Base-by-base conservation (phyloP, 2,888 invertebrate species). In the Diarsia rubi region DNA sequence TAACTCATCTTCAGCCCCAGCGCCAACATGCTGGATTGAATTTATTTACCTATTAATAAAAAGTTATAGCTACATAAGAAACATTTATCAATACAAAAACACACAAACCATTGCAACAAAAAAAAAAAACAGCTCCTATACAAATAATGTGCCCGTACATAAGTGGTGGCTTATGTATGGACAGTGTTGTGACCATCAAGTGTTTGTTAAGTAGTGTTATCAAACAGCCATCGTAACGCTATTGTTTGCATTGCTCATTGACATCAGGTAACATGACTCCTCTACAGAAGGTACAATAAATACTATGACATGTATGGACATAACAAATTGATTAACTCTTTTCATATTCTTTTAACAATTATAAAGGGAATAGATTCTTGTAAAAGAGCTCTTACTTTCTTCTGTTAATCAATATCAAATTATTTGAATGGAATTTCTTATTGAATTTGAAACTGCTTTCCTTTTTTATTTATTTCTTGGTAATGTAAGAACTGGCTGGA, bases 211-310 rank as follows among this genome's bases (percentile, higher is more conserved):
- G 16, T 49, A 54, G 63, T 68, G 47, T 68, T 77, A 60, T 68
- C 72, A 77, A 77, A 82, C 82, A 77, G 77, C 49, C 31, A 63
- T 24, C 21, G 3, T 52, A 21, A 42, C 65, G 42, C 47, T 37
- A 77, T 68, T 80, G 78, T 77, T 77, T 79, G 52, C 14, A 52
- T 64, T 65, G 60, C 21, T 64, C n/a, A 52, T 19, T 9, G 16
- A 37, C 16, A 49, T 69, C 81, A 49, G 52, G 42, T 76, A 54
- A 64, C 67, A n/a, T 31, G 47, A 64, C 21, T 42, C 45, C 14
- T n/a, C 11, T 47, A 31, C 24, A 60, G 16, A 47, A 52, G 14
- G 9, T 19, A n/a, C 21, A 60, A 45, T 60, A 42, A 65, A 65
- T 65, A 47, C 54, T 54, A 44, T 45, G 19, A 14, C 47, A 27